Evolutionary conservation across 2,797 vertebrate species (phyloP).

Genomic region (Semaprochilodus insignis): DNA sequence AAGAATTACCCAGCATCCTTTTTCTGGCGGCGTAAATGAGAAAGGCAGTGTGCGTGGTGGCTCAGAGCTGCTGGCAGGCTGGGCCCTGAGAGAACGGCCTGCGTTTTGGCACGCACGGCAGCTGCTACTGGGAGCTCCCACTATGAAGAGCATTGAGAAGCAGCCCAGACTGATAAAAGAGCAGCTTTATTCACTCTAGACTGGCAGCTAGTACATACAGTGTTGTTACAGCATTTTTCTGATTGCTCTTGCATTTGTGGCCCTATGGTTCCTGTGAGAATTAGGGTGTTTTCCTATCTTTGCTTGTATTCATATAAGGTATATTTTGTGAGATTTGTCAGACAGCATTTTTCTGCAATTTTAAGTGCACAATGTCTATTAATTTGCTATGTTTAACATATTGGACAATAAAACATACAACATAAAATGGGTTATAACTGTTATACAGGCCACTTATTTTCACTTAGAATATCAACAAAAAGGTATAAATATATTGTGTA

Average conservation of each 20-base stretch:
- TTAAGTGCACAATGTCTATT: too few relatives aligned
- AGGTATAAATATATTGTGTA: too few relatives aligned
- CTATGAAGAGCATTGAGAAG: slow-evolving; percentile 34
- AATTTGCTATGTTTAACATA: too few relatives aligned
- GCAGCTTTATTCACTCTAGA: slow-evolving; percentile 14
- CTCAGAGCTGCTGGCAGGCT: slow-evolving; percentile 69
- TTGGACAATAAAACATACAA: too few relatives aligned
- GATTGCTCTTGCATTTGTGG: not conserved
- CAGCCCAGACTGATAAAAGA: slow-evolving; percentile 37
- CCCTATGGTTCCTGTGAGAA: too few relatives aligned
- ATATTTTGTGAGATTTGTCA: too few relatives aligned
- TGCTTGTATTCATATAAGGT: too few relatives aligned
- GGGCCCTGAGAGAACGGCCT: slow-evolving; percentile 54
- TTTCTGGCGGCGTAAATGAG: slow-evolving; percentile 76
- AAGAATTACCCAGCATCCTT: slow-evolving; percentile 77
- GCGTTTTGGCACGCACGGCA: slow-evolving; percentile 68
- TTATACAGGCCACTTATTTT: too few relatives aligned
- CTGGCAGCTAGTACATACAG: not conserved
- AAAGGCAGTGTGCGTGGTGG: slow-evolving; percentile 70
- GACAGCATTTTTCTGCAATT: too few relatives aligned
- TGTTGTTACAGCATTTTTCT: not conserved
- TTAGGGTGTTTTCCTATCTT: not conserved
- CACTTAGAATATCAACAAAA: too few relatives aligned
- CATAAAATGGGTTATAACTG: too few relatives aligned
- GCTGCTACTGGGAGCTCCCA: slow-evolving; percentile 63